A percentile compares a stretch with the other conserved stretches of the same genome.
phyloP scores from a whole-genome alignment of 2,888 invertebrate species.

The Rhamnusium bicolor region DNA sequence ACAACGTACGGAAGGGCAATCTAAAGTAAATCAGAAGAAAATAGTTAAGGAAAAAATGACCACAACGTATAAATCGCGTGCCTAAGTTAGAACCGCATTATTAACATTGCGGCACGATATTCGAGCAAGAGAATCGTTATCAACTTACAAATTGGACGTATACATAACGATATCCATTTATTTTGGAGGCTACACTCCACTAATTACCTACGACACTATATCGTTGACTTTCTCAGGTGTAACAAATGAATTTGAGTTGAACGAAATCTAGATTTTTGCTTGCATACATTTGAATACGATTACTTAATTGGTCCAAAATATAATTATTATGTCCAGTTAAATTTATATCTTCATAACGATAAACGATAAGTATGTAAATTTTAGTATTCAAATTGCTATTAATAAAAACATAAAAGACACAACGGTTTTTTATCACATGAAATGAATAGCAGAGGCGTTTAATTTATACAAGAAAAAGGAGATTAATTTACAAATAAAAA shows the following conservation, averaged over 20 bases:
- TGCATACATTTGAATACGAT: background rate
- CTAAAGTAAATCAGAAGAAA: background rate
- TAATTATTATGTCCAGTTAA: background rate
- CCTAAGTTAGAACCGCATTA: background rate
- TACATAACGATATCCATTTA: conserved; percentile 28
- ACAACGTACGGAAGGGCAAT: no score
- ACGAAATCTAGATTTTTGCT: background rate
- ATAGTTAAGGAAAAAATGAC: background rate
- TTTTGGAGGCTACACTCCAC: conserved; percentile 9
- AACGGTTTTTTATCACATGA: background rate
- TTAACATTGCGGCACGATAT: conserved; percentile 24
- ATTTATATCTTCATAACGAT: background rate
- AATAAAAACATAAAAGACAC: background rate
- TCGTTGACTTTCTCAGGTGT: conserved; percentile 2
- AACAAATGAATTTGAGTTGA: background rate
- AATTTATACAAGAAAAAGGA: background rate
- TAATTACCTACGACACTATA: conserved; percentile 18
- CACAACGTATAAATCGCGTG: conserved; percentile 18
- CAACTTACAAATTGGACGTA: conserved; percentile 31
- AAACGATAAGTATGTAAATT: background rate
- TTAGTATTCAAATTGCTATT: background rate
- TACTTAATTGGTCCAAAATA: background rate
- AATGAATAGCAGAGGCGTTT: background rate
- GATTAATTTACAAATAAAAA: background rate
- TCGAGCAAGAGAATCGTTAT: conserved; percentile 24